Percentiles rank a stretch among this genome's conserved stretches.
These are phyloP conservation scores for Saturnia pavonia DNA, from an alignment of 2,888 invertebrate species.

Conservation along the genomic window DNA sequence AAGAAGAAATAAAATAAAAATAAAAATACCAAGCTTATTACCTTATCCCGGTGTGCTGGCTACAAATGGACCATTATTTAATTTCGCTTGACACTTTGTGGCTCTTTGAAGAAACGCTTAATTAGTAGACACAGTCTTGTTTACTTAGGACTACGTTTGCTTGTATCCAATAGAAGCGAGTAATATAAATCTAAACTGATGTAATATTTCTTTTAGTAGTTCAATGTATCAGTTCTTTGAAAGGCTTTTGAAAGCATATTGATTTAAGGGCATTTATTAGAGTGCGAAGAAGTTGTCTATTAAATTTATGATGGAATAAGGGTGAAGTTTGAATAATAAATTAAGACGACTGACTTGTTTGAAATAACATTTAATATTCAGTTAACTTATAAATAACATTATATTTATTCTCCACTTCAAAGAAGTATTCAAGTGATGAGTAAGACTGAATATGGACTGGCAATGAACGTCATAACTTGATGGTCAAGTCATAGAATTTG, in stretches of 20 bases:
- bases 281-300: not conserved
- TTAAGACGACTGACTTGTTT: too few species aligned
- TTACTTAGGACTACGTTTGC: conserved; percentile 19
- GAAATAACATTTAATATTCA: too few species aligned
- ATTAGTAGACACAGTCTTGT: conserved; percentile 9
- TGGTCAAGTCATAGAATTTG: too few species aligned
- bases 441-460: too few species aligned
- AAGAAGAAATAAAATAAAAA: too few species aligned
- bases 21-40: not conserved
- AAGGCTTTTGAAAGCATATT: not conserved
- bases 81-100: not conserved
- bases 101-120: conserved; percentile 5
- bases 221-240: not conserved
- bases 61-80: not conserved
- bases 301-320: too few species aligned
- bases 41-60: not conserved
- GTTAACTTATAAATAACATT: too few species aligned
- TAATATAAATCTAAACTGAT: conserved; percentile 8
- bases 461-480: too few species aligned
- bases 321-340: too few species aligned
- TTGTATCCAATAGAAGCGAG: conserved; percentile 21
- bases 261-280: not conserved
- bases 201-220: not conserved
- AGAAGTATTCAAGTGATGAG: too few species aligned
- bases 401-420: too few species aligned